Evolutionary conservation across 2,113 vertebrate species (phyloP).

Genomic region (Electrona antarctica): DNA sequence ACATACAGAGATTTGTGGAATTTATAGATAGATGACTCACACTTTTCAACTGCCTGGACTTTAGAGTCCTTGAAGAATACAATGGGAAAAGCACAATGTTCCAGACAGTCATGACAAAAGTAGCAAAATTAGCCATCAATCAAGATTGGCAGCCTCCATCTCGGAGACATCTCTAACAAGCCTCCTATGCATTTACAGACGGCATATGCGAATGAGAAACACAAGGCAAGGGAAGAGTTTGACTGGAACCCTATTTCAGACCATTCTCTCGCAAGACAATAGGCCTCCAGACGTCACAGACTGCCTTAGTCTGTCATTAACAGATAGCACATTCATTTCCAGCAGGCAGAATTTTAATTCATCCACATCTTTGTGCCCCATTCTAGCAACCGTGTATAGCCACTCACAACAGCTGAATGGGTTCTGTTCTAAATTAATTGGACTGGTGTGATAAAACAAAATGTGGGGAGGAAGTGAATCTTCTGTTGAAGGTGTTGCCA

Average conservation of each 20-base stretch:
- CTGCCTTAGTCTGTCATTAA: slow-evolving; percentile 36
- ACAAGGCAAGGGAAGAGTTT: slow-evolving; percentile 24
- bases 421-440: slow-evolving; percentile 59
- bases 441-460: slow-evolving; percentile 47
- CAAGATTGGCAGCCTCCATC: slow-evolving; percentile 31
- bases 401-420: slow-evolving; percentile 36
- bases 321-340: slow-evolving; percentile 32
- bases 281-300: slow-evolving; percentile 11
- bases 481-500: slow-evolving; percentile 13
- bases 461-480: slow-evolving; percentile 20
- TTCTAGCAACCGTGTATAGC: slow-evolving; percentile 42
- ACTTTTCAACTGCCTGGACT: slow-evolving; percentile 5
- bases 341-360: slow-evolving; percentile 47
- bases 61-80: background rate
- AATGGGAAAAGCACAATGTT: slow-evolving; percentile 25
- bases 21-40: background rate
- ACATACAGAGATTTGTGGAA: no score
- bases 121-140: background rate
- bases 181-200: slow-evolving; percentile 30
- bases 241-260: slow-evolving; percentile 21
- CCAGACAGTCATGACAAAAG: slow-evolving; percentile 8
- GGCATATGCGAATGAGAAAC: slow-evolving; percentile 5
- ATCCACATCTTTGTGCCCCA: slow-evolving; percentile 22
- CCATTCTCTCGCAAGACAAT: slow-evolving; percentile 47
- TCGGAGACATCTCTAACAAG: slow-evolving; percentile 37